Conservation (phyloP, 2,113 vertebrate genomes). For the Halichoerus grypus region DNA sequence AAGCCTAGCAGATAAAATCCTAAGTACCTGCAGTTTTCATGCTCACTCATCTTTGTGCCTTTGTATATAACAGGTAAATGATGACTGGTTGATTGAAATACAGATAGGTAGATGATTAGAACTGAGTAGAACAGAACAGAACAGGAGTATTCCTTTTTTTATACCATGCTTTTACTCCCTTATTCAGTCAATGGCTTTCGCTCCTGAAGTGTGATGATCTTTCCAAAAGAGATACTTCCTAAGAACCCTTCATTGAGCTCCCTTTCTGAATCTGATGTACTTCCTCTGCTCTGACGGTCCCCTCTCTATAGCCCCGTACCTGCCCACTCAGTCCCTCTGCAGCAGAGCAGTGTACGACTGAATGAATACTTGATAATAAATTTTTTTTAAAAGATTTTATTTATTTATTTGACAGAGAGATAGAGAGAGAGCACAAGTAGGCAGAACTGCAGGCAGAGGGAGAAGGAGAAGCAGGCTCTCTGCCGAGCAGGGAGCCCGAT, state of each 20-base stretch:
- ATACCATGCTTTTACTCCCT: not conserved
- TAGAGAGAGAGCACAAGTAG: too few species aligned
- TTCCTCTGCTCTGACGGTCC: not conserved
- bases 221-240: not conserved
- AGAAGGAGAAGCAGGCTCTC: too few species aligned
- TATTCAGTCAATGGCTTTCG: not conserved
- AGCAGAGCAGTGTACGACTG: not conserved
- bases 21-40: not conserved
- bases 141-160: not conserved
- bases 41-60: not conserved
- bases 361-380: too few species aligned
- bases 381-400: too few species aligned
- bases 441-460: too few species aligned
- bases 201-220: not conserved
- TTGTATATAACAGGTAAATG: not conserved
- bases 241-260: not conserved
- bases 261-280: not conserved
- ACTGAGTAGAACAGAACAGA: not conserved
- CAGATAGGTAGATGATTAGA: not conserved
- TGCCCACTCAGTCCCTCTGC: not conserved
- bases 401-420: too few species aligned
- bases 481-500: too few species aligned
- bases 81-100: not conserved
- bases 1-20: not conserved
- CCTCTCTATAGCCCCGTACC: not conserved